These are phyloP conservation scores for Dysdera silvatica DNA, from an alignment of 1,140 invertebrate species.

Conservation along the genomic window DNA sequence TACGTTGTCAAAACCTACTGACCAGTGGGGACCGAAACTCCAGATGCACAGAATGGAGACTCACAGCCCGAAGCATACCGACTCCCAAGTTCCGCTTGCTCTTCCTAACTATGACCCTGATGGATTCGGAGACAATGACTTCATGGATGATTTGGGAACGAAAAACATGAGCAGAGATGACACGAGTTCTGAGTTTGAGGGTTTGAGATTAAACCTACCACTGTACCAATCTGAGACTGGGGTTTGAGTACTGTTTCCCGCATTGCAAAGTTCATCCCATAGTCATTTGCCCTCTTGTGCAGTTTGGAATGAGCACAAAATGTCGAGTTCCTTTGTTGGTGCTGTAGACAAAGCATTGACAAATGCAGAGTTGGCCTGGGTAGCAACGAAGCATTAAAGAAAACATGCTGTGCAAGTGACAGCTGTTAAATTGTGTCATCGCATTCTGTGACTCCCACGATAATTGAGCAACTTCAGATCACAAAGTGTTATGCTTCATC, in stretches of 20 bases:
- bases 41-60: slow-evolving; percentile 36
- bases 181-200: slow-evolving; percentile 23
- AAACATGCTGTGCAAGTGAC: too few relatives aligned
- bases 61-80: slow-evolving; percentile 35
- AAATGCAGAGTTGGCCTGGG: too few relatives aligned
- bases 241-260: slow-evolving; percentile 22
- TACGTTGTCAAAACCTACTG: slow-evolving; percentile 53
- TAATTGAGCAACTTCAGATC: too few relatives aligned
- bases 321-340: too few relatives aligned
- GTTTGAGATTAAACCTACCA: slow-evolving; percentile 24
- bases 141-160: slow-evolving; percentile 3
- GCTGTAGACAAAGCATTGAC: too few relatives aligned
- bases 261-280: too few relatives aligned
- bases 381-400: too few relatives aligned
- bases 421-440: too few relatives aligned
- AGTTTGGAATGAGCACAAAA: too few relatives aligned
- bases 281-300: too few relatives aligned
- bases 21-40: slow-evolving; percentile 56
- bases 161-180: slow-evolving; percentile 17
- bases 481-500: too few relatives aligned
- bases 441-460: too few relatives aligned
- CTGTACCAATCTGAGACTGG: slow-evolving; percentile 18
- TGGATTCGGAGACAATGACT: slow-evolving; percentile 29
- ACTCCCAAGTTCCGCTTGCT: slow-evolving; percentile 35
- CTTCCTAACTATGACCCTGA: slow-evolving; percentile 33